Evolutionary conservation across 2,888 invertebrate genomes (phyloP), one percentile per base, ranked within the genome.

Genomic region (Asteroscopus sphinx): DNA sequence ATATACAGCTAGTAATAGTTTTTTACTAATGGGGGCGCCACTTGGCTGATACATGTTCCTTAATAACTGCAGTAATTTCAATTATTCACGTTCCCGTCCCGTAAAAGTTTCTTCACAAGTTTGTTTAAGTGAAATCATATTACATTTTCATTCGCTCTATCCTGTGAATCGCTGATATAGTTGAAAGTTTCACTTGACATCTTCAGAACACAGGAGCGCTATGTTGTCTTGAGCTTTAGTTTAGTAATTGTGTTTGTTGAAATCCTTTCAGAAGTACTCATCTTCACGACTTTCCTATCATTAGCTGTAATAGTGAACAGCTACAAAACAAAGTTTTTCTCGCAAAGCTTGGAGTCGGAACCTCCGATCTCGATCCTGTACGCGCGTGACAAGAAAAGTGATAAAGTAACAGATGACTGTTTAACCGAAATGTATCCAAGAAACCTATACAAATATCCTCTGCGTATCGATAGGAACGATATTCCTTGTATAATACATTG

Each of bases 401-500:
- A 94, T 52, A 77, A 81, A 53, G 75, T 91, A 13, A 90, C 92
- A 7, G 85, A 89, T 57, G 87, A 88, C 28, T 94, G 93, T 52
- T 76, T 94, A 17, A 73, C 80, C 33, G 93, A 94, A 72, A 94
- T 94, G 93, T 94, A 92, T 56, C 93, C 93, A 8, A 75, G 89
- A 17, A 91, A 89, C 53, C 72, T 93, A 2, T 93, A 94, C 72
- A 92, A 88, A 55, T 93, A 93, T 40, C 93, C 93, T 0, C 65
- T 92, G 3, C 83, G 79, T 9, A 90, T 94, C 28, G 92, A 93
- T 59, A 81, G 89, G 35, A 93, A 92, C 46, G 93, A 94, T 3
- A 85, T 94, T 1, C 93, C 93, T 0, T 94, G 93, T 65, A 91
- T 94, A 42, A 90, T 94, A 54, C 93, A 93, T 58, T 94, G 93